Base-by-base conservation (phyloP, 2,113 vertebrate genomes). In the Castor canadensis region DNA sequence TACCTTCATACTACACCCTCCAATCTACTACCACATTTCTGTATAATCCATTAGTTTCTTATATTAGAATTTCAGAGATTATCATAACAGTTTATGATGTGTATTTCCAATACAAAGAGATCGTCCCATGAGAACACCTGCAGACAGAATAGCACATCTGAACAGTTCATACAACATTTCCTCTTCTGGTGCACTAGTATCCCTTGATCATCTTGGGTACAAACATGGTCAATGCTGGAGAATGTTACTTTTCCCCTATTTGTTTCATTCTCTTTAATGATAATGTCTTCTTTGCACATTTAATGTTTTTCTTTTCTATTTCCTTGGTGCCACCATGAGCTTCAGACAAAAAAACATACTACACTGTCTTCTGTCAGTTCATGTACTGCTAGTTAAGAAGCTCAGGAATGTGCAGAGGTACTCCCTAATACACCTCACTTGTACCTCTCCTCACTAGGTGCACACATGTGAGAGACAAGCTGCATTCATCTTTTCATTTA, bases 381-480 rank as follows among this genome's bases (percentile, higher is more conserved):
- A 62, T 30, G 26, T 43, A 35, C 1, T 43, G n/a, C 2, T 79
- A 58, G 10, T 35, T 30, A 64, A 32, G 7, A 19, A 86, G n/a
- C 10, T 6, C 43, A 52, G 54, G 13, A 47, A 32, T 6, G 2
- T 0, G 5, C 5, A 60, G 22, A 43, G 1, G 4, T 1, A 8
- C 0, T 35, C 22, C 5, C 16, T n/a, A 32, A 6, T 3, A 26
- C 24, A 10, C 15, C 1, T 54, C 28, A 1, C 26, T 32, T 10
- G 40, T 54, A 13, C 26, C 32, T 40, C 16, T 30, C 16, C 10
- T 19, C 10, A 0, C 35, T 19, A 66, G 8, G 58, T 56, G 0
- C 15, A 24, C 11, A 75, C 19, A 52, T 3, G 30, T 20, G 32
- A 66, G 47, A 66, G 16, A 45, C 2, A 13, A 85, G 12, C 1